phyloP scores from a whole-genome alignment of 2,797 vertebrate species.

The Epinephelus coioides region DNA sequence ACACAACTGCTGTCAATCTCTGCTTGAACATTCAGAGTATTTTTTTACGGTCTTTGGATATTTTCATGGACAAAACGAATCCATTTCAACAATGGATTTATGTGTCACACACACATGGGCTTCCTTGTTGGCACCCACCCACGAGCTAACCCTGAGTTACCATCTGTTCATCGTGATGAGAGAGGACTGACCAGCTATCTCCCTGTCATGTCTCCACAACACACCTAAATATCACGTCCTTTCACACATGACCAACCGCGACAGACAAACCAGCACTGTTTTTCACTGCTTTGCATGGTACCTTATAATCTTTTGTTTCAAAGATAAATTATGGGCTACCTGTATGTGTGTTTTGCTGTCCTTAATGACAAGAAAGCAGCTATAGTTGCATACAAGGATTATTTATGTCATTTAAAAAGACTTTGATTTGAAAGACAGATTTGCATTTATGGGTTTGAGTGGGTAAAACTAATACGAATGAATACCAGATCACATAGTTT shows the following conservation, averaged over 20 bases:
- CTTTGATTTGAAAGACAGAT: neutral
- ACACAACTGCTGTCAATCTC: constrained; percentile 8
- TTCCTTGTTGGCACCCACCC: constrained; percentile 80
- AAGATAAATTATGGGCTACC: neutral
- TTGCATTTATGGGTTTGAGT: neutral
- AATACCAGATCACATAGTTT: neutral
- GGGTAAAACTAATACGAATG: neutral
- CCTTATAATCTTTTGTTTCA: neutral
- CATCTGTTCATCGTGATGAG: constrained; percentile 85
- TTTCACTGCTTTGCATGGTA: constrained; percentile 19
- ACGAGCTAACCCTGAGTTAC: constrained; percentile 82
- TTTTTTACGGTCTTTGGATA: neutral
- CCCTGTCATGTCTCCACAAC: constrained; percentile 68
- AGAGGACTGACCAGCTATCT: constrained; percentile 76
- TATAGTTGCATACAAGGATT: neutral
- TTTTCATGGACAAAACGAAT: constrained; percentile 32
- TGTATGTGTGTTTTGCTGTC: neutral
- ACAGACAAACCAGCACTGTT: constrained; percentile 41
- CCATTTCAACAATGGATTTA: constrained; percentile 54
- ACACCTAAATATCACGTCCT: constrained; percentile 74
- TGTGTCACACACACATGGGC: constrained; percentile 67
- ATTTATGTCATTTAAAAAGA: neutral
- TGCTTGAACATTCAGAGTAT: constrained; percentile 1
- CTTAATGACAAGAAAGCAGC: constrained; percentile 3
- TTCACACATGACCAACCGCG: constrained; percentile 59